phyloP scores from a whole-genome alignment of 2,888 invertebrate genomes.

The Margaritifera margaritifera region DNA sequence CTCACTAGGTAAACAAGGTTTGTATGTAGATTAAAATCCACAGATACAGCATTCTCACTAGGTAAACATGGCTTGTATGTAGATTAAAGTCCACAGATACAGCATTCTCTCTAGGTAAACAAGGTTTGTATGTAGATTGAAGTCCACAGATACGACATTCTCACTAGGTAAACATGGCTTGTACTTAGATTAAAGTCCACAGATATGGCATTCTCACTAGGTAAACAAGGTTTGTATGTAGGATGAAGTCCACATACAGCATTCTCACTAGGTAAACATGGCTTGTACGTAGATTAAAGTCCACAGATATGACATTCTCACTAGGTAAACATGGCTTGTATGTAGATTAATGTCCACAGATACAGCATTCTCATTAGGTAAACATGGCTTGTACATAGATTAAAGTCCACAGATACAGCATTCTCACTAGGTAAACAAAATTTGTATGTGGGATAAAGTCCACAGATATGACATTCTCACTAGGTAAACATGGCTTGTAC shows the following conservation, averaged over 20 bases:
- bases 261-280: neutral
- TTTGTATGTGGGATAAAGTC: conserved; percentile 90
- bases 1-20: too few relatives aligned
- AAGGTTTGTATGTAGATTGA: neutral
- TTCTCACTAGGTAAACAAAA: conserved; percentile 90
- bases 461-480: conserved; percentile 95
- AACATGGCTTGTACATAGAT: conserved; percentile 67
- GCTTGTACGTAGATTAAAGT: conserved; percentile 43
- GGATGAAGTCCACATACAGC: too few relatives aligned
- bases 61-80: conserved; percentile 60
- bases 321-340: neutral
- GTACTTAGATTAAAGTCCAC: neutral
- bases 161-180: neutral
- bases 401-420: conserved; percentile 85
- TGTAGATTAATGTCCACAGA: conserved; percentile 67
- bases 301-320: conserved; percentile 72
- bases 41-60: too few relatives aligned
- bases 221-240: too few relatives aligned
- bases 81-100: neutral
- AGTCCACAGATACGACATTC: neutral
- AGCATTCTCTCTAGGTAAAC: neutral
- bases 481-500: conserved; percentile 74
- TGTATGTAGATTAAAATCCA: too few relatives aligned
- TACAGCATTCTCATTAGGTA: conserved; percentile 69
- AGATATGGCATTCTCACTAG: too few relatives aligned